Evolutionary conservation across 2,888 invertebrate genomes (phyloP).

Genomic region (Andrena chrysosceles): DNA sequence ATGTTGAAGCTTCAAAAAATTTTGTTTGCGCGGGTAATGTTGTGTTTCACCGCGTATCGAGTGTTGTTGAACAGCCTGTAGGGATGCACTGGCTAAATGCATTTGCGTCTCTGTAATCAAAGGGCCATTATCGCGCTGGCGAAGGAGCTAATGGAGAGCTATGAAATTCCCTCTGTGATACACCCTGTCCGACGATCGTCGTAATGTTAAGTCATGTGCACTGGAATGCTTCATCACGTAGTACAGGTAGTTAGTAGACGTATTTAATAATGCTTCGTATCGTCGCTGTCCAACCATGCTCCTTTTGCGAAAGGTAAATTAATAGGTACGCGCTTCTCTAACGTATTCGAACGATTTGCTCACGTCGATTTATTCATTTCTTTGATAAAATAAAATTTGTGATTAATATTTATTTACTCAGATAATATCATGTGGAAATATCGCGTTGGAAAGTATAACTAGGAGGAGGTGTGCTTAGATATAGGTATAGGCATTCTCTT

Average conservation of each 20-base stretch:
- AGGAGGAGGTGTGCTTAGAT: too few relatives aligned
- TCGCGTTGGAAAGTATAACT: too few relatives aligned
- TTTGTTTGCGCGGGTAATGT: neutral
- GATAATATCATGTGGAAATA: too few relatives aligned
- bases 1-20: neutral
- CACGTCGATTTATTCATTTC: slow-evolving; percentile 11
- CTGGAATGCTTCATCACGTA: slow-evolving; percentile 83
- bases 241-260: slow-evolving; percentile 81
- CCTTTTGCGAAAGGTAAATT: slow-evolving; percentile 42
- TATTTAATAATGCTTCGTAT: slow-evolving; percentile 77
- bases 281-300: slow-evolving; percentile 21
- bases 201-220: slow-evolving; percentile 80
- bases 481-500: too few relatives aligned
- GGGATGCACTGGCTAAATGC: slow-evolving; percentile 41
- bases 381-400: neutral
- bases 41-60: slow-evolving; percentile 3
- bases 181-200: slow-evolving; percentile 60
- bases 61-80: slow-evolving; percentile 31
- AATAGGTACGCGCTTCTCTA: slow-evolving; percentile 11
- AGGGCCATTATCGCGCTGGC: slow-evolving; percentile 55
- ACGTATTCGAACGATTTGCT: neutral
- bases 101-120: slow-evolving; percentile 56
- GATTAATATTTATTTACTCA: too few relatives aligned
- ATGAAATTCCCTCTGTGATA: slow-evolving; percentile 70
- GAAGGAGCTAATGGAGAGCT: slow-evolving; percentile 67